phyloP scores from a whole-genome alignment of 2,888 invertebrate species.

The Coenonympha glycerion region DNA sequence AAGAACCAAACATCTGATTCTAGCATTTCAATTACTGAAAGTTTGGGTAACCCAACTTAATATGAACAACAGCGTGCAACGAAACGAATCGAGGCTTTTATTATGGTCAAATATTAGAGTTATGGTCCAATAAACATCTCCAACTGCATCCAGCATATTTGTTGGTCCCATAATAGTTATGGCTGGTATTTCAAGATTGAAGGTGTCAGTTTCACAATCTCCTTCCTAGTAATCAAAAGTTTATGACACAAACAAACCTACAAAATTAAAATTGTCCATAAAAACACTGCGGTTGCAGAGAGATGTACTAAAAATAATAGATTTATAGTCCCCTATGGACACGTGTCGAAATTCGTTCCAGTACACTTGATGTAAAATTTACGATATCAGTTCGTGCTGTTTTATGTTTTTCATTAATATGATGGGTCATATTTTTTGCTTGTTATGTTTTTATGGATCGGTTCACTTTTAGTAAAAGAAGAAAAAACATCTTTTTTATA shows the following conservation, averaged over 20 bases:
- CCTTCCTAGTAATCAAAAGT: conserved; percentile 37
- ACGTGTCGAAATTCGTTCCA: conserved; percentile 44
- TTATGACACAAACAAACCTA: conserved; percentile 39
- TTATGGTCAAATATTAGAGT: not conserved
- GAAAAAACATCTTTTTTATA: too few relatives aligned
- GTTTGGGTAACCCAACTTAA: too few relatives aligned
- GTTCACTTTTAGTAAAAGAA: not conserved
- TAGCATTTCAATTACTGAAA: too few relatives aligned
- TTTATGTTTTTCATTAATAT: conserved; percentile 1
- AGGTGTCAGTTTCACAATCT: conserved; percentile 35
- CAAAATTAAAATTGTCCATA: conserved; percentile 45
- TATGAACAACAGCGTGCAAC: too few relatives aligned
- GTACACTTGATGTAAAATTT: not conserved
- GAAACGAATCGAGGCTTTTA: not conserved
- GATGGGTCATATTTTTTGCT: not conserved
- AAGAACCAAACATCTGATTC: too few relatives aligned
- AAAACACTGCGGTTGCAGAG: conserved; percentile 39
- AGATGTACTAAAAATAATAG: conserved; percentile 45
- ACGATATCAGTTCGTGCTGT: conserved; percentile 3
- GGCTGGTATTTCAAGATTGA: conserved; percentile 3
- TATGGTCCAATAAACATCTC: not conserved
- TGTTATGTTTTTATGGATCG: not conserved
- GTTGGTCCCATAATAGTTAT: not conserved
- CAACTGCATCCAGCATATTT: not conserved
- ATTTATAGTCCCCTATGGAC: conserved; percentile 40